These are phyloP conservation scores for Drosophila borealis DNA, from an alignment of 2,888 invertebrate genomes.

Conservation along the genomic window DNA sequence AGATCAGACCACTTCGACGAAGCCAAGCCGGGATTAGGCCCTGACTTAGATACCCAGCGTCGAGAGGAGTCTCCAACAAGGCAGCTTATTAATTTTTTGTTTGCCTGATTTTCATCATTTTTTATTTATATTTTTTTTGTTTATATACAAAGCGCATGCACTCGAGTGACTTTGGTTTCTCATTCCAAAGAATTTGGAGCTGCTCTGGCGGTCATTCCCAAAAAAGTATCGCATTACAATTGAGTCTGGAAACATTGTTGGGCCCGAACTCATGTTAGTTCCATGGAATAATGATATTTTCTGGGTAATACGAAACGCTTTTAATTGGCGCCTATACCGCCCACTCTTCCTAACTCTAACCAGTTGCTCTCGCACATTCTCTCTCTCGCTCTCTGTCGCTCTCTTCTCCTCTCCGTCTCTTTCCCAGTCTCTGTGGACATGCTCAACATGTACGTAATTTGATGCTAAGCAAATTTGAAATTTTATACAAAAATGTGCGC, in stretches of 20 bases:
- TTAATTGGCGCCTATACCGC: slow-evolving; percentile 77
- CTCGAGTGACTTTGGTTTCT: slow-evolving; percentile 63
- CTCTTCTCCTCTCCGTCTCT: not conserved
- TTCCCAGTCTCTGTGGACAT: slow-evolving; percentile 21
- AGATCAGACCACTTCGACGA: slow-evolving; percentile 22
- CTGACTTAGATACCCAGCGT: slow-evolving; percentile 20
- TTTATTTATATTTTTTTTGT: slow-evolving; percentile 59
- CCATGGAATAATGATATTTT: slow-evolving; percentile 81
- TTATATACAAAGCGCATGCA: slow-evolving; percentile 75
- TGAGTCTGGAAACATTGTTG: slow-evolving; percentile 59
- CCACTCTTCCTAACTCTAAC: slow-evolving; percentile 26
- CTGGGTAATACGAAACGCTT: slow-evolving; percentile 73
- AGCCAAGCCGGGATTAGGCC: slow-evolving; percentile 7
- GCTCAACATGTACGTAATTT: slow-evolving; percentile 72
- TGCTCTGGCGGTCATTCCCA: slow-evolving; percentile 44
- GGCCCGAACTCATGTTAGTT: slow-evolving; percentile 67
- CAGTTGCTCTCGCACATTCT: slow-evolving; percentile 34
- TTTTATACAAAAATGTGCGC: slow-evolving; percentile 73
- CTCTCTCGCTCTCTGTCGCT: not conserved
- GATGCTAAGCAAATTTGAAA: slow-evolving; percentile 77
- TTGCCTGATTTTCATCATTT: not conserved
- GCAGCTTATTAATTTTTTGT: slow-evolving; percentile 53
- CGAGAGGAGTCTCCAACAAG: slow-evolving; percentile 44
- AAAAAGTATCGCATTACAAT: slow-evolving; percentile 71
- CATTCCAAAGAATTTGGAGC: slow-evolving; percentile 19